Base-by-base conservation (phyloP, 2,113 vertebrate genomes). In the Gnathonemus longibarbis region DNA sequence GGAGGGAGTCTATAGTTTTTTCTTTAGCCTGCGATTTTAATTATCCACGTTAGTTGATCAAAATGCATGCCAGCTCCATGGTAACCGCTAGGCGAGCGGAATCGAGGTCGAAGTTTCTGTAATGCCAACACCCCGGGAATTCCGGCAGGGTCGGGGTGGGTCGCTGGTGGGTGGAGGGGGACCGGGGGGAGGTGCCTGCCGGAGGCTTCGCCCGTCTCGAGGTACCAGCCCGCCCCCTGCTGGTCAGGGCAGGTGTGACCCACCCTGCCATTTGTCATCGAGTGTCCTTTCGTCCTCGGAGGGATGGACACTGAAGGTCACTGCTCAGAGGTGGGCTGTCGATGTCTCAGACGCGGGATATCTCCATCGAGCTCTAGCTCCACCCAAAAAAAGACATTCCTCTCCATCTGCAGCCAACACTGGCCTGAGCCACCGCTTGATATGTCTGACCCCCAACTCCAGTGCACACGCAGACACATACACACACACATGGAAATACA, bases 41-140 rank as follows among this genome's bases (percentile, higher is more conserved):
- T 92, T 91, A 91, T 92, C 91, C 90, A 53, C 89, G 62, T 80
- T 85, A 88, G 46, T 53, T 88, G 86, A 91, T 91, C 87, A 90
- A 88, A 92, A 89, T 90, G 89, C 88, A 88, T 85, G 84, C 84
- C 90, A 86, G 84, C 83, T 39, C 90, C 93, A 92, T 92, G 91
- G 91, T 91, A 93, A 93, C 91, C 84, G 89, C 87, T 90, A 83
- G 88, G 86, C 88, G 87, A 88, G 87, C 56, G 31, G 91, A 91
- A 53, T 52, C 90, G 45, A 49, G 50, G 86, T 88, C 87, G 58
- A 62, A 52, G 62, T 9, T 50, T 9, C 24, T 56, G 84, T 77
- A 52, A 52, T 88, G 80, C 10, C 21, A n/a, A 46, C 45, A 49
- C 46, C 45, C 42, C 85, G 19, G 70, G 80, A 90, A 90, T 89